These are phyloP conservation scores for Calypte anna DNA, from an alignment of 2,113 vertebrate species.

Conservation along the genomic window DNA sequence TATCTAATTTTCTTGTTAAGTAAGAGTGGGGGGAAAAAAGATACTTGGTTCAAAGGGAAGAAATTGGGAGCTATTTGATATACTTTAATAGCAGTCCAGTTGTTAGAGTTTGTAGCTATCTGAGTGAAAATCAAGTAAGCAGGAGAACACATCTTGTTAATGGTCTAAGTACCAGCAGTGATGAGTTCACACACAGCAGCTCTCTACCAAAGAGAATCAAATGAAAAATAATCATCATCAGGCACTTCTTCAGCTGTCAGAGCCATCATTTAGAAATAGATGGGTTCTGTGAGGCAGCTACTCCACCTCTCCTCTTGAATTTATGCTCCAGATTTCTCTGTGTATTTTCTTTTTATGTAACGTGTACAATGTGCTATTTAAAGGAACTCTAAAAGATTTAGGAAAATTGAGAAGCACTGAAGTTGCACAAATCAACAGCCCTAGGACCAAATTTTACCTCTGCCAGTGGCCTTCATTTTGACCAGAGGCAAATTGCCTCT, in stretches of 20 bases:
- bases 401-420: not conserved
- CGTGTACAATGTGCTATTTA: not conserved
- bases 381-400: not conserved
- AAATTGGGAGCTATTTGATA: not conserved
- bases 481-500: not conserved
- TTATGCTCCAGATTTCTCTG: not conserved
- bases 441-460: not conserved
- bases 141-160: not conserved
- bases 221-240: not conserved
- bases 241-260: not conserved
- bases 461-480: not conserved
- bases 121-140: not conserved
- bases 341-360: not conserved
- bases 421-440: not conserved
- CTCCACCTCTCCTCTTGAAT: not conserved
- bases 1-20: slow-evolving; percentile 33
- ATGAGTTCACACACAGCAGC: not conserved
- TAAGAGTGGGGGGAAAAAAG: not conserved
- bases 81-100: not conserved
- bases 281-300: not conserved
- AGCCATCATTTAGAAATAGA: not conserved
- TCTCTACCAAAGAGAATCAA: not conserved
- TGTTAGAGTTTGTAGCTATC: not conserved
- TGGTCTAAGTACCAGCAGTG: not conserved
- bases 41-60: not conserved